Evolutionary conservation across 1,140 invertebrate species (phyloP), one percentile per base, ranked within the genome.

Genomic region (Neoseiulus cucumeris): DNA sequence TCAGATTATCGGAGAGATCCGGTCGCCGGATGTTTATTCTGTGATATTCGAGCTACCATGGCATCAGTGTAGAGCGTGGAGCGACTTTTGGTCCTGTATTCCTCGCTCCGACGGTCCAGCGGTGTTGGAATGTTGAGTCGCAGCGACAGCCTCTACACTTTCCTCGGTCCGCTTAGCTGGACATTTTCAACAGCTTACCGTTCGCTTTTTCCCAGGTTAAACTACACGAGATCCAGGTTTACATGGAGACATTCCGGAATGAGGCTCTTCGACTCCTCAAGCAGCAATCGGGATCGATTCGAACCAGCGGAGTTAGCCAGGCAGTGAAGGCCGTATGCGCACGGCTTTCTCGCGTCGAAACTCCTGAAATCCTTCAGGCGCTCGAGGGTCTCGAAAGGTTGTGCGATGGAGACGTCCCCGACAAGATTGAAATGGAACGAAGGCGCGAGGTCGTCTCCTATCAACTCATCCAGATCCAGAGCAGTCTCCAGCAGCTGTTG

Each of bases 241-340:
- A 59, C 22, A 25, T 59, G 17, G 51, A 59, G 6, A 59, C 51
- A 2, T 59, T 59, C 33, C 51, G 51, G 4, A 25, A 59, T 14
- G 51, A 59, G 9, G 14, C 51, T 2, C 33, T 33, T 17, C 51
- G 51, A 6, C 25, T 59, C 17, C 33, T 59, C 0, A n/a, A 33
- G 25, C 59, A 67, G 25, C 41, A 67, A 25, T 20, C 12, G 25
- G 70, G 72, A 9, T 64, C 45, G 12, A 30, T 70, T 51, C 71
- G 84, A 71, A 78, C 80, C 2, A 79, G 81, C 68, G 77, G 83
- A 20, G 82, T 91, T 44, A 80, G 85, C 20, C 91, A 96, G 75
- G 85, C 89, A 0, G 87, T 94, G 0, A 96, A 95, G 77, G 89
- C 88, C 0, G 84, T 97, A 7, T 91, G 89, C 73, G 84, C 88